Conservation (phyloP, 2,797 vertebrate genomes). For the Darevskia nairensis region DNA sequence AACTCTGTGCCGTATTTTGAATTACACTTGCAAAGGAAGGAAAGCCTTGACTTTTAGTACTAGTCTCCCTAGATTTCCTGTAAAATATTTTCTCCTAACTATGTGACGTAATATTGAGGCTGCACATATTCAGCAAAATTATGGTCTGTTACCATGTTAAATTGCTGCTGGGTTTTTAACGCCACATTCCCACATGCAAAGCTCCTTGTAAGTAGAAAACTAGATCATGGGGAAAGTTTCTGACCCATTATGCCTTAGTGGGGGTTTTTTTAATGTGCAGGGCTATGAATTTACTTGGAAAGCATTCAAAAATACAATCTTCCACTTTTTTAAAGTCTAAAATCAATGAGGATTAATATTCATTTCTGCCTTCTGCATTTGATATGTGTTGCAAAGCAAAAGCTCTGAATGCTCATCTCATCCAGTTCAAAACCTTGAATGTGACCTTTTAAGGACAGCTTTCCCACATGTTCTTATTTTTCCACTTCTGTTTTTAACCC, state of each 20-base stretch:
- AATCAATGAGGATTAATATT: background rate
- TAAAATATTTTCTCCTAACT: background rate
- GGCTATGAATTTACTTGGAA: background rate
- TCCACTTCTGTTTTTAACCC: conserved; percentile 65
- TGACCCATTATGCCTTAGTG: background rate
- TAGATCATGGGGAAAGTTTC: background rate
- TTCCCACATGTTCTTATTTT: conserved; percentile 46
- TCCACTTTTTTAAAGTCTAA: background rate
- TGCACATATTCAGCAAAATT: background rate
- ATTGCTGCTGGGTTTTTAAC: background rate
- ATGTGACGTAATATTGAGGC: background rate
- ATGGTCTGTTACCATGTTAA: background rate
- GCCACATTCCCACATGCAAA: background rate
- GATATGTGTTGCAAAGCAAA: background rate
- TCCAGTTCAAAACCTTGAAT: conserved; percentile 53
- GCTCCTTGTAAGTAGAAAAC: background rate
- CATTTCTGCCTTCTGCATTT: background rate
- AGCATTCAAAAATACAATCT: background rate
- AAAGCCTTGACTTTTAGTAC: background rate
- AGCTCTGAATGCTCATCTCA: conserved; percentile 53
- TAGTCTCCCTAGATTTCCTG: background rate
- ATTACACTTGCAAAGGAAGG: conserved; percentile 2
- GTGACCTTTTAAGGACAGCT: conserved; percentile 65
- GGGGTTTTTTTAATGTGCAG: background rate
- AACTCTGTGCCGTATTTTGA: background rate